Evolutionary conservation across 92 coral and sea anemone species (phyloP), one percentile per base, ranked within the genome.

Genomic region (Diadumene lineata): DNA sequence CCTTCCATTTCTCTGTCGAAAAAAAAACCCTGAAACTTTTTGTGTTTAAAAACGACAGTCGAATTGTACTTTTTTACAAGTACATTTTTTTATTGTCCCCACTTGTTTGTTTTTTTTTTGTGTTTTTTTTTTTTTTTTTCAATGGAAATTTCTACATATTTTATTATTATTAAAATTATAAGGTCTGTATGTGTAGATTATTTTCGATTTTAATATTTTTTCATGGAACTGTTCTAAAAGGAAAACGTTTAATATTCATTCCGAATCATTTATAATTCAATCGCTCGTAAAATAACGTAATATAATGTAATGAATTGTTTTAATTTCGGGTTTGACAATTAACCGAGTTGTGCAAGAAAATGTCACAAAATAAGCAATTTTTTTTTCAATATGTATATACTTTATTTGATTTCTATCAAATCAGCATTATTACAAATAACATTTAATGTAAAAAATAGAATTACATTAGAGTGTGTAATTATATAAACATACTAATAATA

Each of bases 11-110:
- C 24, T n/a, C 43, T n/a, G n/a, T 15, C 56, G 19, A 51, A 1
- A 23, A 72, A 72, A 56, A 67, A 44, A 44, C 51, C 58, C 11
- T n/a, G 29, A 31, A 43, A 27, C n/a, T 62, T 62, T 15, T 62
- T n/a, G 68, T 28, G 10, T 53, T 53, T 53, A 23, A 53, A 53
- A 6, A 23, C 19, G 58, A 9, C 58, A 13, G n/a, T 17, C 68
- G 15, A 62, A 60, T n/a, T n/a, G n/a, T n/a, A n/a, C n/a, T n/a
- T n/a, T n/a, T n/a, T n/a, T n/a, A n/a, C 48, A 6, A 38, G 13
- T 9, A 53, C 58, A 53, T 4, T 53, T 53, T 53, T 13, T 4
- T 38, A 6, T 13, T 38, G 48, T 38, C 13, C 6, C 48, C 48
- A 38, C 7, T 53, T 53, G 24, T 4, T 23, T 30, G 28, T 23